A percentile compares a stretch with the other conserved stretches of the same genome.
phyloP scores from a whole-genome alignment of 35 echinoderm and acorn worm species.

The Apostichopus japonicus region DNA sequence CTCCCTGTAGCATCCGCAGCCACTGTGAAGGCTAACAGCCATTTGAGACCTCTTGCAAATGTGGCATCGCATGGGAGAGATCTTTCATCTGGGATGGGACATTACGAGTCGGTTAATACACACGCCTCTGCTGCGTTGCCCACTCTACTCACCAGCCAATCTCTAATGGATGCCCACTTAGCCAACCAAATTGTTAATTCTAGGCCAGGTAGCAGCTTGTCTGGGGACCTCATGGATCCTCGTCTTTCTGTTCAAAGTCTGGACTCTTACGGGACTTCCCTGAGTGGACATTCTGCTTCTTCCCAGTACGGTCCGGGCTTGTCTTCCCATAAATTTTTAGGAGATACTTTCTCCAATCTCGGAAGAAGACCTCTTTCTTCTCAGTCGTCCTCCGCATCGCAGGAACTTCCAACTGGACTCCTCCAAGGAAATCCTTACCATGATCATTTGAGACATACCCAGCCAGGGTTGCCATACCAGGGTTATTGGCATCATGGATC shows the following conservation, averaged over 20 bases:
- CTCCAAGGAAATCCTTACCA: background rate
- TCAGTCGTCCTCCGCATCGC: background rate
- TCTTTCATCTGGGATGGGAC: background rate
- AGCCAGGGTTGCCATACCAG: slow-evolving; percentile 21
- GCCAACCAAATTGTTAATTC: slow-evolving; percentile 3
- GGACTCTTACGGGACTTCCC: background rate
- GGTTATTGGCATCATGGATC: background rate
- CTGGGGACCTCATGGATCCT: background rate
- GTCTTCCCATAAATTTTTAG: slow-evolving; percentile 26
- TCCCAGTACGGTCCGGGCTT: background rate
- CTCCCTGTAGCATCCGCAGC: background rate
- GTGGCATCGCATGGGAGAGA: background rate
- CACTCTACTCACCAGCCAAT: slow-evolving; percentile 79
- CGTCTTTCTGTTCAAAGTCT: slow-evolving; percentile 27
- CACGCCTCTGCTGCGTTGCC: background rate
- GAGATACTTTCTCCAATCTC: slow-evolving; percentile 15
- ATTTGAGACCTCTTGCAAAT: background rate
- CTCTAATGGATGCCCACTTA: slow-evolving; percentile 52
- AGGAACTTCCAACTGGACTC: background rate
- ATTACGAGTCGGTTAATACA: background rate
- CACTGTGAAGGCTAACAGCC: background rate
- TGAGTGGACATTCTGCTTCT: background rate
- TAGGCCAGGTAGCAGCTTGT: slow-evolving; percentile 38
- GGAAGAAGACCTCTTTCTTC: slow-evolving; percentile 11
- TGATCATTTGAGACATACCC: background rate